Evolutionary conservation across 2,113 vertebrate species (phyloP), one percentile per base, ranked within the genome.

Genomic region (Melanerpes aurifrons): DNA sequence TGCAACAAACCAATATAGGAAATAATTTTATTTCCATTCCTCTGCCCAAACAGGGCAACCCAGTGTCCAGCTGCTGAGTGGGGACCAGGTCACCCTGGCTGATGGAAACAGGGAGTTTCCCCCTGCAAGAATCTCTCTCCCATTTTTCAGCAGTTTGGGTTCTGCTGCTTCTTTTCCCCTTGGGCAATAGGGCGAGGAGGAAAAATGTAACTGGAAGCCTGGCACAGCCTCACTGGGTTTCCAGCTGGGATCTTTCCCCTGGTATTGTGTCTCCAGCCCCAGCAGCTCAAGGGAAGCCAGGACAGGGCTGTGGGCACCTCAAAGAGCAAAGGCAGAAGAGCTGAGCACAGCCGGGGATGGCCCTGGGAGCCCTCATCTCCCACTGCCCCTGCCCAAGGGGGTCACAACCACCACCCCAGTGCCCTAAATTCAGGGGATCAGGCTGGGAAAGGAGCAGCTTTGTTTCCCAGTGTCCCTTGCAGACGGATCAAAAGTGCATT

Each of bases 401-500:
- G 37, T 79, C 2, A 0, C 50, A 58, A 48, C 53, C 56, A 1
- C 61, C 77, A 53, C 57, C 31, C 58, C 86, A 0, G 7, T 56
- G 83, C 69, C 91, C 90, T 90, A 62, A 75, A 63, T 70, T 66
- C 31, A 0, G 3, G 37, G 53, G 85, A 80, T 88, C 73, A 43
- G 2, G 58, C 89, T 70, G 74, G 76, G 86, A 88, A 95, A 83
- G 87, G 71, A 85, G 82, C 45, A 14, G 66, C 90, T 96, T 95
- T 95, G 93, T 94, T 95, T 82, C 90, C 80, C 95, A 77, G 82
- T 73, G 90, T 93, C 92, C 91, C 93, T 95, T 70, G 15, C 87
- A 75, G 83, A 87, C 7, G 63, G 89, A 94, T 96, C 91, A 94
- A 83, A 96, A 95, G 71, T 83, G 86, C 93, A 93, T 95, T 96